phyloP scores from a whole-genome alignment of 2,888 invertebrate genomes.

The Spodoptera littoralis region DNA sequence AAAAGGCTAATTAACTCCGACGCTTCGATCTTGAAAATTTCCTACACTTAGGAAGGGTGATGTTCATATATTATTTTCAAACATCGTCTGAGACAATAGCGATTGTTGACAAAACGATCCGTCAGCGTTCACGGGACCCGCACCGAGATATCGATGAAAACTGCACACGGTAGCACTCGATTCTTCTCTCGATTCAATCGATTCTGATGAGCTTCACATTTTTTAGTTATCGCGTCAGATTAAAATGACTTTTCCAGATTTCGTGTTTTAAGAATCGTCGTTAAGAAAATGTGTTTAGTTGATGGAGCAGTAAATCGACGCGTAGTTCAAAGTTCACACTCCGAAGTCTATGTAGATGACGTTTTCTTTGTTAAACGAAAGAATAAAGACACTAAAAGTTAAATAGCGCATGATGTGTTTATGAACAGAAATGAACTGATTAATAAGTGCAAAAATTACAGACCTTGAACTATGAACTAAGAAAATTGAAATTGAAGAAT shows the following conservation, averaged over 20 bases:
- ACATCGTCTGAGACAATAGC: constrained; percentile 78
- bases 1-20: constrained; percentile 42
- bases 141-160: constrained; percentile 68
- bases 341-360: too few species aligned
- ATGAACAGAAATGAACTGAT: too few species aligned
- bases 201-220: constrained; percentile 60
- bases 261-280: constrained; percentile 31
- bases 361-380: too few species aligned
- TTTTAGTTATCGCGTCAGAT: constrained; percentile 29
- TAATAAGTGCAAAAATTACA: too few species aligned
- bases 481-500: too few species aligned
- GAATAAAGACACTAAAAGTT: too few species aligned
- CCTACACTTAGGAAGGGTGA: constrained; percentile 67
- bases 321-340: too few species aligned
- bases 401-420: too few species aligned
- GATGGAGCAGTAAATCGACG: too few species aligned
- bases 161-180: constrained; percentile 66
- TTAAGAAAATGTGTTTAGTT: constrained; percentile 11
- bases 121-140: constrained; percentile 73
- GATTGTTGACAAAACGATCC: constrained; percentile 78
- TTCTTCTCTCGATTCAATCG: constrained; percentile 74
- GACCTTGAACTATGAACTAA: too few species aligned
- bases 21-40: constrained; percentile 61
- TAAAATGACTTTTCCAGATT: constrained; percentile 18
- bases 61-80: constrained; percentile 77